Conservation (phyloP, 2,888 invertebrate genomes). For the Rhagonycha lutea region DNA sequence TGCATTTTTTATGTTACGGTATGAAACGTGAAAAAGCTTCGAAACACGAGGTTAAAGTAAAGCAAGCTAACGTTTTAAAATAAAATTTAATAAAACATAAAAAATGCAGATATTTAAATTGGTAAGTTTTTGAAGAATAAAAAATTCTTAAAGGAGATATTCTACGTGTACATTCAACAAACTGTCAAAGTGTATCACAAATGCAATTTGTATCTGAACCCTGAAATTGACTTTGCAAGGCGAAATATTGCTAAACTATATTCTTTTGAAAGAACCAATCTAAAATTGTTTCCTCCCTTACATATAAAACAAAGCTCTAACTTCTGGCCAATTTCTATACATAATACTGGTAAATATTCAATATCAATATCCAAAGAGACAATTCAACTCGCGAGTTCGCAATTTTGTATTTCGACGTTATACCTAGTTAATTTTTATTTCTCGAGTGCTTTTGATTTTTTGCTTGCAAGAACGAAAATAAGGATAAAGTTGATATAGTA, state of each 20-base stretch:
- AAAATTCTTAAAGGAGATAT: constrained; percentile 20
- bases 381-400: constrained; percentile 8
- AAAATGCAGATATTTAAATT: neutral
- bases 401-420: neutral
- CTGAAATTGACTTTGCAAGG: constrained; percentile 46
- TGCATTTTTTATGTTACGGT: neutral
- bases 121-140: neutral
- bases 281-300: constrained; percentile 44
- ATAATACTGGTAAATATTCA: constrained; percentile 44
- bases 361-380: constrained; percentile 29
- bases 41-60: neutral
- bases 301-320: constrained; percentile 43
- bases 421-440: neutral
- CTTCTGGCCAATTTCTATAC: constrained; percentile 41
- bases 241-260: constrained; percentile 49
- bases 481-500: constrained; percentile 1
- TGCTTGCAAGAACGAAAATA: neutral
- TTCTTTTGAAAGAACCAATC: constrained; percentile 46
- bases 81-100: neutral
- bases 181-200: constrained; percentile 50
- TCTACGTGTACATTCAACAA: constrained; percentile 33
- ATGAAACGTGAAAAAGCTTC: neutral
- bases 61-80: neutral
- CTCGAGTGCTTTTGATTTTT: neutral
- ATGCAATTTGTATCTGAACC: constrained; percentile 49